phyloP scores from a whole-genome alignment of 1,140 invertebrate genomes.

The Tenebrio molitor region DNA sequence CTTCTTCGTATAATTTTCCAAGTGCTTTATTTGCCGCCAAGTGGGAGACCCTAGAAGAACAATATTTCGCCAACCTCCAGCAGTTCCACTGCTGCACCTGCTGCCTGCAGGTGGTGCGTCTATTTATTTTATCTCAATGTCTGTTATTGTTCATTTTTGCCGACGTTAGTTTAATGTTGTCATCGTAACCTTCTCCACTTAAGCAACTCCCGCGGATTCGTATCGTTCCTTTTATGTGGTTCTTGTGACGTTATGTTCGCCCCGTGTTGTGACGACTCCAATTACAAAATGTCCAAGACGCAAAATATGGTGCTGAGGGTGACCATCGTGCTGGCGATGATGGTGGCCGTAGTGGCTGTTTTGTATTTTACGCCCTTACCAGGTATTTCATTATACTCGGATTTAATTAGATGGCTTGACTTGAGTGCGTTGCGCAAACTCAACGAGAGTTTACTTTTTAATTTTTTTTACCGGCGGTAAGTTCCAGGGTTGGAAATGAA shows the following conservation, averaged over 20 bases:
- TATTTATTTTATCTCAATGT: constrained; percentile 32
- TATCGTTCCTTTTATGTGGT: background rate
- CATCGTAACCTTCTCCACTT: background rate
- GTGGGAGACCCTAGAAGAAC: background rate
- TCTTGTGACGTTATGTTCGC: background rate
- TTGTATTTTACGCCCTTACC: constrained; percentile 78
- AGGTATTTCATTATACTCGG: constrained; percentile 69
- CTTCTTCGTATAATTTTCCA: constrained; percentile 5
- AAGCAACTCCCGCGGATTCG: background rate
- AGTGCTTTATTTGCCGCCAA: background rate
- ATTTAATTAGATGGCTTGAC: no score
- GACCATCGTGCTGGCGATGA: constrained; percentile 66
- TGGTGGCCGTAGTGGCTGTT: constrained; percentile 74
- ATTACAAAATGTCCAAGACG: constrained; percentile 54
- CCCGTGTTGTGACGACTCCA: constrained; percentile 12
- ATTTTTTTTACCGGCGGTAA: no score
- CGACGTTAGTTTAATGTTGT: constrained; percentile 2
- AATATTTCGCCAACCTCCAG: background rate
- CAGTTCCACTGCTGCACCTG: constrained; percentile 20
- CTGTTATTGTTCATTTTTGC: constrained; percentile 14
- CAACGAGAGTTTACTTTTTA: no score
- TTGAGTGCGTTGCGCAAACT: no score
- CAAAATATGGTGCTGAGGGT: constrained; percentile 56
- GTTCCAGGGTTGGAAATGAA: no score
- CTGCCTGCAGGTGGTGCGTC: constrained; percentile 15